Evolutionary conservation across 2,113 vertebrate genomes (phyloP), one percentile per base, ranked within the genome.

Genomic region (Pelecanus crispus): DNA sequence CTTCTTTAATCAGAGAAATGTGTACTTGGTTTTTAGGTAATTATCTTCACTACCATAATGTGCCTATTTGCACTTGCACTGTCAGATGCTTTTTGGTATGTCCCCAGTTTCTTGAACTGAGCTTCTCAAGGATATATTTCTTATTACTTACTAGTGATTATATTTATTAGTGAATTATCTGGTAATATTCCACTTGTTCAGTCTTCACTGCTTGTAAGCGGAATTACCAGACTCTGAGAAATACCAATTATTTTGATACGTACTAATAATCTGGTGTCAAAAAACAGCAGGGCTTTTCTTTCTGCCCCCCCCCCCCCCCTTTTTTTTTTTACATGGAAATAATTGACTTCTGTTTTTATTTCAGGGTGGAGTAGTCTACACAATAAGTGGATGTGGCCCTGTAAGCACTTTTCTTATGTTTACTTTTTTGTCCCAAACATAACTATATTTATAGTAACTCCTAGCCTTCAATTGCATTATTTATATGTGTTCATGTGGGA

Each of bases 381-480:
- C 97, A 72, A 92, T 95, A 91, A 95, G 13, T 42, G 96, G 97
- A 62, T 97, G 97, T 84, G 91, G 1, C 50, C 95, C 96, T 82
- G 97, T 97, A 97, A 97, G 97, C 22, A 87, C 18, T 67, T 56
- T 59, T 86, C 44, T 84, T 74, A 47, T 1, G 1, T 71, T 93
- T 73, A 38, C 4, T 49, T 42, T 71, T 70, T 53, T 84, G 13
- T 19, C 32, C 38, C 21, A 3, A 12, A 24, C 7, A 14, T 31
- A 70, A 75, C 13, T 75, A 1, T 55, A 32, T 62, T 90, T 24
- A 17, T 53, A 81, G 22, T 26, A 79, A 66, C 16, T 71, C 32
- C 22, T 56, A 50, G 25, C 19, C 7, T 72, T 77, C 7, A 18
- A 2, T 49, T 42, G 29, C 26, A 9, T 68, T 47, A 29, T 78